phyloP scores from a whole-genome alignment of 2,797 vertebrate species.

The Betta splendens region DNA sequence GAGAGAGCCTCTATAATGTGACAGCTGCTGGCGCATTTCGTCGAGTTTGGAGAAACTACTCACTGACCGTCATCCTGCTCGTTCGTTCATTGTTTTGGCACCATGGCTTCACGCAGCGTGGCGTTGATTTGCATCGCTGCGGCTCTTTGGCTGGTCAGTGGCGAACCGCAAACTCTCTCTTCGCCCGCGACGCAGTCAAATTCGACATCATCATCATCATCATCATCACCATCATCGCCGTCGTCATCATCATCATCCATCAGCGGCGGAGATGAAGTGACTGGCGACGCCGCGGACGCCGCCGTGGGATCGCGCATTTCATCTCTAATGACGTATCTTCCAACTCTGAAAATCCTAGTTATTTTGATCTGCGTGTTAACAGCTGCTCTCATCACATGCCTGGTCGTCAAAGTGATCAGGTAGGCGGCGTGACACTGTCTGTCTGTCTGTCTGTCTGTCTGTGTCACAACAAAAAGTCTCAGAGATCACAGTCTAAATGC shows the following conservation, averaged over 20 bases:
- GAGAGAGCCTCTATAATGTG: slow-evolving; percentile 49
- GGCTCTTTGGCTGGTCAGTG: slow-evolving; percentile 56
- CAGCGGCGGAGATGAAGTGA: slow-evolving; percentile 24
- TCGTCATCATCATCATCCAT: slow-evolving; percentile 35
- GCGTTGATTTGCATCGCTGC: slow-evolving; percentile 58
- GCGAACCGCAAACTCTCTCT: slow-evolving; percentile 51
- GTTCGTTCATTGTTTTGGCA: slow-evolving; percentile 18
- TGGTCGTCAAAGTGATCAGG: slow-evolving; percentile 91
- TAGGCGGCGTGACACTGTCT: slow-evolving; percentile 57
- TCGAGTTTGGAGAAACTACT: slow-evolving; percentile 12
- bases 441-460: too few relatives aligned
- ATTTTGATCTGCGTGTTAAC: slow-evolving; percentile 87
- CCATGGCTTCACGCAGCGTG: slow-evolving; percentile 54
- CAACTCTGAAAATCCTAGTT: slow-evolving; percentile 89
- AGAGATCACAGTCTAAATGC: neutral
- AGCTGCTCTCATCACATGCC: slow-evolving; percentile 85
- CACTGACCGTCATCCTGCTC: neutral
- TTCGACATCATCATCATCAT: slow-evolving; percentile 53
- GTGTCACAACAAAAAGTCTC: neutral
- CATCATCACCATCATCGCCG: too few relatives aligned
- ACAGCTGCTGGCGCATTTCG: slow-evolving; percentile 57
- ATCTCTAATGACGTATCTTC: slow-evolving; percentile 83
- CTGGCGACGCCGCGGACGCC: slow-evolving; percentile 61
- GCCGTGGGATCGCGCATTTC: slow-evolving; percentile 81
- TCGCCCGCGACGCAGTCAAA: slow-evolving; percentile 65